Evolutionary conservation across 2,113 vertebrate genomes (phyloP), one percentile per base, ranked within the genome.

Genomic region (Aegotheles bennettii): DNA sequence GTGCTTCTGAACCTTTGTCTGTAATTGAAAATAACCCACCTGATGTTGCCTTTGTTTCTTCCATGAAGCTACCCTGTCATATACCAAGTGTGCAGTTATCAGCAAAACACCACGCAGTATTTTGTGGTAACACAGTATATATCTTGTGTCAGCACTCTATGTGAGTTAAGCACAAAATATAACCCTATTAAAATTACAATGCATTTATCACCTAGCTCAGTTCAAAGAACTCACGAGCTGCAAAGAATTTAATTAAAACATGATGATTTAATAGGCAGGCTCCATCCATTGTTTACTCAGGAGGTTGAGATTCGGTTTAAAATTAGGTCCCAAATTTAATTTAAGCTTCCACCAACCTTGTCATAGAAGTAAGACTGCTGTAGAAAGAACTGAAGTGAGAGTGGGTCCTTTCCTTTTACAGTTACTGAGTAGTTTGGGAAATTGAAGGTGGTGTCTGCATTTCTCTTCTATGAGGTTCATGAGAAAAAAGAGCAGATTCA

Each of bases 211-310:
- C 85, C 92, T 67, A 59, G 26, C 95, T 97, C 91, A 19, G 83
- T 95, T 96, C 91, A 94, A 91, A 85, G 95, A 96, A 89, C 95
- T 87, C 89, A 84, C 48, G 75, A 84, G 96, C 96, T 93, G 95
- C 94, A 78, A 90, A 94, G 94, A 87, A 97, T 98, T 97, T 98
- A 98, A 98, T 98, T 98, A 98, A 98, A 98, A 97, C 95, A 94
- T 96, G 97, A 97, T 98, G 97, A 98, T 98, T 98, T 98, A 98
- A 98, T 97, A 95, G 98, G 97, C 94, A 95, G 75, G 65, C 84
- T 96, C 96, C 83, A 83, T 97, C 96, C 94, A 97, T 92, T 97
- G 84, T 97, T 97, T 97, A 96, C 96, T 97, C 96, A 78, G 73
- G 97, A 96, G 97, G 96, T 83, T 96, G 90, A 97, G 91, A 97